phyloP scores from a whole-genome alignment of 2,113 vertebrate genomes.

The Chlorodrepanis virens region DNA sequence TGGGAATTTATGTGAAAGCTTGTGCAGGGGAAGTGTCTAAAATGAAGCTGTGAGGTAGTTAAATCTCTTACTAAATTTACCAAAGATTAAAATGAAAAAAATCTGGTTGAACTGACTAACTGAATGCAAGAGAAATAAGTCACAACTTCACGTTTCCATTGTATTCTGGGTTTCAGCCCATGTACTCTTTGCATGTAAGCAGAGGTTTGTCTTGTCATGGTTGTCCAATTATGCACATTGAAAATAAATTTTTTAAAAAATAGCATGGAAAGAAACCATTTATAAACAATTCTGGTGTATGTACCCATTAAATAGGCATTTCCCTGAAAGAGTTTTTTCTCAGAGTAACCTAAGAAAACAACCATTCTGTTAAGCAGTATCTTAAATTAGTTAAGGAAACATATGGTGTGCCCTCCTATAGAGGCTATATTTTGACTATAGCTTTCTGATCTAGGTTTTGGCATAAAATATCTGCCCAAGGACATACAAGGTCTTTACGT shows the following conservation, averaged over 20 bases:
- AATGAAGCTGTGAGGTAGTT: background rate
- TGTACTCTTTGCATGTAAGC: background rate
- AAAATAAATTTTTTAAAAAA: background rate
- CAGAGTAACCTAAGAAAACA: background rate
- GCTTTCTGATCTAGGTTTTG: background rate
- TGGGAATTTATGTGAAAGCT: background rate
- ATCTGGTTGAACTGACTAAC: background rate
- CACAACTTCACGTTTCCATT: background rate
- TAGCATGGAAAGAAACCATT: background rate
- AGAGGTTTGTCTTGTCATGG: background rate
- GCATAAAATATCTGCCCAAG: background rate
- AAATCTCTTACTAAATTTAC: background rate
- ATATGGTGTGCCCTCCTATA: conserved; percentile 2
- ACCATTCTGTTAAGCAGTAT: background rate
- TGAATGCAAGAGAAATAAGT: background rate
- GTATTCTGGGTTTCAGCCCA: background rate
- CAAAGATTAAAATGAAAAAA: background rate
- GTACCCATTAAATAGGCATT: background rate
- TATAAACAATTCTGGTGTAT: background rate
- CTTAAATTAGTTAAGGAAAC: conserved; percentile 22
- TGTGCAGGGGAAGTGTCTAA: background rate
- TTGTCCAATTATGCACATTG: background rate
- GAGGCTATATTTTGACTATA: background rate
- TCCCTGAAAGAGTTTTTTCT: background rate
- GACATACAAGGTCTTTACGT: background rate